phyloP scores from a whole-genome alignment of 2,797 vertebrate genomes.

The Loriculus beryllinus region DNA sequence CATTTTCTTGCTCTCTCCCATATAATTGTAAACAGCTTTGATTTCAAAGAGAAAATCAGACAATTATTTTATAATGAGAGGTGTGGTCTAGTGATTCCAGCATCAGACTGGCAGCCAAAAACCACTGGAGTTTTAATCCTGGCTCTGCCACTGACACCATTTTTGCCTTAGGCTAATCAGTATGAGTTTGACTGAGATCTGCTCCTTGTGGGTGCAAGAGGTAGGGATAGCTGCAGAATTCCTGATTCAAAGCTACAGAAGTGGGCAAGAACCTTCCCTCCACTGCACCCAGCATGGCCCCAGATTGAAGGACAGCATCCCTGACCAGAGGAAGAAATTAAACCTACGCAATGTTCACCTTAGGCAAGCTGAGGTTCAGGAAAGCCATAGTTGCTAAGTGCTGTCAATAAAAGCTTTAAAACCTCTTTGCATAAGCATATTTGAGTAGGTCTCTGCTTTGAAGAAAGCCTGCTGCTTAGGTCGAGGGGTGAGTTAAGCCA shows the following conservation, averaged over 20 bases:
- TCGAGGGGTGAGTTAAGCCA: constrained; percentile 54
- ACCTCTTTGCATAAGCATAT: constrained; percentile 56
- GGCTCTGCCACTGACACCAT: constrained; percentile 38
- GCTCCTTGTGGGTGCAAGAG: constrained; percentile 24
- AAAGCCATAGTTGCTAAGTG: constrained; percentile 48
- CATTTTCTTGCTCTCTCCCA: constrained; percentile 50
- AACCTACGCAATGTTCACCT: not conserved
- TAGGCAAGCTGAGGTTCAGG: constrained; percentile 20
- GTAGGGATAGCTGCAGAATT: constrained; percentile 5
- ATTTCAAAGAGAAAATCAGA: constrained; percentile 68
- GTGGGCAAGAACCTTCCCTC: not conserved
- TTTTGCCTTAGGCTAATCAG: not conserved
- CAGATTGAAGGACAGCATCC: not conserved
- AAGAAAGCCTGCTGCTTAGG: constrained; percentile 59
- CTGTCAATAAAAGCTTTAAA: constrained; percentile 64
- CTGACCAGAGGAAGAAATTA: constrained; percentile 9
- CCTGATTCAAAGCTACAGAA: not conserved
- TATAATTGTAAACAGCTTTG: constrained; percentile 69
- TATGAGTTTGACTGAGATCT: not conserved
- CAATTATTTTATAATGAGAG: constrained; percentile 67
- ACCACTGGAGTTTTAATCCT: constrained; percentile 33
- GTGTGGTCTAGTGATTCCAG: constrained; percentile 50
- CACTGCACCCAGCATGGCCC: not conserved
- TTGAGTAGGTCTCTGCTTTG: constrained; percentile 45
- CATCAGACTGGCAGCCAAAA: constrained; percentile 58